Conservation (phyloP, 1,140 invertebrate genomes). For the Euura saliciscinereae region DNA sequence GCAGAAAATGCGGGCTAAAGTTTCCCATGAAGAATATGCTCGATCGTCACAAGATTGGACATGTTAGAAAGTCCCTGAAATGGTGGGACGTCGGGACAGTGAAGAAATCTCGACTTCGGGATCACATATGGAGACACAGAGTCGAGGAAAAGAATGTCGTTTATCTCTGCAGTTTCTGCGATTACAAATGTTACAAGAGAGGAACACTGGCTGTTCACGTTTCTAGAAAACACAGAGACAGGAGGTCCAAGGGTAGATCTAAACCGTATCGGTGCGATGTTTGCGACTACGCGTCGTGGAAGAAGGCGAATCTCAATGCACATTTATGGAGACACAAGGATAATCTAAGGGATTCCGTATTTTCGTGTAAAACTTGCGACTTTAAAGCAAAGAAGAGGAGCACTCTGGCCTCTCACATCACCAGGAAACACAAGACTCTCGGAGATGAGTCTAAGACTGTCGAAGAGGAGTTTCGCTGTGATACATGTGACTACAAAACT, state of each 20-base stretch:
- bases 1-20: constrained; percentile 42
- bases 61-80: neutral
- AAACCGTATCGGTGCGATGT: constrained; percentile 28
- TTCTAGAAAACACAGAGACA: constrained; percentile 28
- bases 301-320: neutral
- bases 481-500: constrained; percentile 28
- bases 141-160: constrained; percentile 8
- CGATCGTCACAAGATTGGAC: constrained; percentile 35
- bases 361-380: neutral
- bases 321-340: neutral
- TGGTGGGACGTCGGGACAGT: too few species aligned
- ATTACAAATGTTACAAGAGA: constrained; percentile 31
- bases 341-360: neutral
- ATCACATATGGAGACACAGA: constrained; percentile 17
- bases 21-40: constrained; percentile 46
- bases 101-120: too few species aligned
- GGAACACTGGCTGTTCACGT: constrained; percentile 31
- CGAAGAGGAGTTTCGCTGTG: neutral
- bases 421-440: neutral
- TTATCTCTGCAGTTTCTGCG: constrained; percentile 33
- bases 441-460: too few species aligned
- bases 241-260: neutral
- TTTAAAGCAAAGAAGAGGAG: neutral
- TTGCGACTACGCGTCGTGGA: constrained; percentile 17
- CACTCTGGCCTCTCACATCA: neutral